Conservation (phyloP, 2,113 vertebrate genomes). For the Petroica traversi region DNA sequence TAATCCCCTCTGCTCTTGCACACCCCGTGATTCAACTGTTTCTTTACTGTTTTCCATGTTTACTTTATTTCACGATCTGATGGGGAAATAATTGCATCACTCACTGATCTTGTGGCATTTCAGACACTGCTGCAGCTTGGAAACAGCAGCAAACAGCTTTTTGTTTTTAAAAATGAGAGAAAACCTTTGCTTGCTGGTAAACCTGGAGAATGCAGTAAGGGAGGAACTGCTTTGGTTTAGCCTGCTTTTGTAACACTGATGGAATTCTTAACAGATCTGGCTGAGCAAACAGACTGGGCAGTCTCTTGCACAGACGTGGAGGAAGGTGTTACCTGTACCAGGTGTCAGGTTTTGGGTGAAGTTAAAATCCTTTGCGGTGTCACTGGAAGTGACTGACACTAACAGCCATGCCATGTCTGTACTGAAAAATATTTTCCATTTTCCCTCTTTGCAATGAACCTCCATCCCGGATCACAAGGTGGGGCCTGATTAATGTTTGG, state of each 20-base stretch:
- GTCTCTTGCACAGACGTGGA: not conserved
- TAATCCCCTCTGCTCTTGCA: not conserved
- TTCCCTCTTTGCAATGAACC: not conserved
- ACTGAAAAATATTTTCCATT: not conserved
- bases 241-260: not conserved
- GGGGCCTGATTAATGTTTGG: not conserved
- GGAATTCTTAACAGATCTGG: not conserved
- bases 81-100: slow-evolving; percentile 58
- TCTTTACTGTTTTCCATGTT: slow-evolving; percentile 37
- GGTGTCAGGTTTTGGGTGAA: not conserved
- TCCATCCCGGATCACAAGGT: not conserved
- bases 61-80: slow-evolving; percentile 16
- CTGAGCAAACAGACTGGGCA: not conserved
- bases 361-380: not conserved
- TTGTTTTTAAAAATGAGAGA: not conserved
- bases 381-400: not conserved
- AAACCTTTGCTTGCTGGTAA: not conserved
- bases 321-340: not conserved
- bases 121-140: not conserved
- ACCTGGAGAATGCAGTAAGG: not conserved
- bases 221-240: not conserved
- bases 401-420: no score
- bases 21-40: not conserved
- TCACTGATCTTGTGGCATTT: slow-evolving; percentile 1
- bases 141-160: not conserved